Percentiles rank a stretch among this genome's conserved stretches.
phyloP scores from a whole-genome alignment of 2,888 invertebrate genomes.

The Craniophora ligustri region DNA sequence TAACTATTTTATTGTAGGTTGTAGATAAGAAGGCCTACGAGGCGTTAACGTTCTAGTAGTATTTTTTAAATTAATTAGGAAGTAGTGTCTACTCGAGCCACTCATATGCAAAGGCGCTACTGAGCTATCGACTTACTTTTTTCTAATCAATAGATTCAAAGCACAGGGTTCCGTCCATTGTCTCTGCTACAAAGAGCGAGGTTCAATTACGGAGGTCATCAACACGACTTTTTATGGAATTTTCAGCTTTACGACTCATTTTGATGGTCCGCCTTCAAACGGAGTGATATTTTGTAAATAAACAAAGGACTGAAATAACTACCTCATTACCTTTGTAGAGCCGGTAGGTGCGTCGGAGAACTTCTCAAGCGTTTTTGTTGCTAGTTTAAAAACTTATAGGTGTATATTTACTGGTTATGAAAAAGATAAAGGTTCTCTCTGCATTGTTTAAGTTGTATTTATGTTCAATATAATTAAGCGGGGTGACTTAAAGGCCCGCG shows the following conservation, averaged over 20 bases:
- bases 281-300: conserved; percentile 89
- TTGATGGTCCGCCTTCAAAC: conserved; percentile 89
- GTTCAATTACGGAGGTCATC: conserved; percentile 87
- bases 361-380: conserved; percentile 73
- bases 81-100: conserved; percentile 24
- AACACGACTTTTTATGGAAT: conserved; percentile 89
- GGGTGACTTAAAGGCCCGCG: conserved; percentile 20
- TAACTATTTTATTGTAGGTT: neutral
- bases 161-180: conserved; percentile 80
- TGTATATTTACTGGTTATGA: conserved; percentile 60
- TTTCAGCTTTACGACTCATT: conserved; percentile 86
- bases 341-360: conserved; percentile 78
- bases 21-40: neutral
- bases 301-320: conserved; percentile 88
- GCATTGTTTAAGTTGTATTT: conserved; percentile 53
- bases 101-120: conserved; percentile 38
- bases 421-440: conserved; percentile 44
- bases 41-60: neutral
- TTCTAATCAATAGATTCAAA: conserved; percentile 77
- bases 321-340: conserved; percentile 86
- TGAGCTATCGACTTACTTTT: conserved; percentile 51
- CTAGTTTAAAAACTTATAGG: conserved; percentile 65
- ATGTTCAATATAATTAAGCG: conserved; percentile 43
- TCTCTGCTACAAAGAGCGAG: conserved; percentile 85
- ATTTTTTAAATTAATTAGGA: conserved; percentile 32